Evolutionary conservation across 2,888 invertebrate species (phyloP), one percentile per base, ranked within the genome.

Genomic region (Drosophila maculinotata): DNA sequence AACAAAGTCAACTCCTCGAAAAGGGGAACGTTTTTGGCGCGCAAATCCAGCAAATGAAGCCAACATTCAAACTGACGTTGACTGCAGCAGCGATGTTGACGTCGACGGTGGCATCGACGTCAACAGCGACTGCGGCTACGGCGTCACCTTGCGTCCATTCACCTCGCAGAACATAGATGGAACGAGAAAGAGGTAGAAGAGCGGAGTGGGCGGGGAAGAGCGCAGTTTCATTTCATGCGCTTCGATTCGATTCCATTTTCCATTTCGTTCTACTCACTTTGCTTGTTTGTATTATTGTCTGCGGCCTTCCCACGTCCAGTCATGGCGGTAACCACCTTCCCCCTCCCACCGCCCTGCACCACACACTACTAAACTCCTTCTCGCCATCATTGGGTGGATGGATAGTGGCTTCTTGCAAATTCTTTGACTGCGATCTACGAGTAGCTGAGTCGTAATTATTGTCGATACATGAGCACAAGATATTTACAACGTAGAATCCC

Each of bases 81-180:
- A 47, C 76, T 56, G 68, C 76, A 42, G 47, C 65, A 64, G 59
- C 62, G 12, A n/a, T n/a, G 48, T 63, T 62, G 64, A 60, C 2
- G 20, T 4, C 20, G 20, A 20, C 2, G 4, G 20, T 20, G 62
- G 42, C 62, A 47, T 15, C 15, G 6, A 33, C 67, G 9, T 15
- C 48, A 51, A 39, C 67, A 15, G 41, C 48, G 60, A 63, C 76
- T 38, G 59, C 58, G 38, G 26, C 38, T 42, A 44, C 76, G 68
- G 69, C 82, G 82, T 79, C 78, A 82, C 76, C 72, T 71, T 78
- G 76, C 82, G 87, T 85, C 82, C 87, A 87, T 82, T 87, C 87
- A 87, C 85, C 87, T 82, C 87, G 75, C 51, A 15, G 49, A 71
- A 62, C 60, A 57, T 45, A 51, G 17, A 45, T 31, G 53, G 62